phyloP scores from a whole-genome alignment of 1,140 invertebrate genomes.

The Leptinotarsa defecta region DNA sequence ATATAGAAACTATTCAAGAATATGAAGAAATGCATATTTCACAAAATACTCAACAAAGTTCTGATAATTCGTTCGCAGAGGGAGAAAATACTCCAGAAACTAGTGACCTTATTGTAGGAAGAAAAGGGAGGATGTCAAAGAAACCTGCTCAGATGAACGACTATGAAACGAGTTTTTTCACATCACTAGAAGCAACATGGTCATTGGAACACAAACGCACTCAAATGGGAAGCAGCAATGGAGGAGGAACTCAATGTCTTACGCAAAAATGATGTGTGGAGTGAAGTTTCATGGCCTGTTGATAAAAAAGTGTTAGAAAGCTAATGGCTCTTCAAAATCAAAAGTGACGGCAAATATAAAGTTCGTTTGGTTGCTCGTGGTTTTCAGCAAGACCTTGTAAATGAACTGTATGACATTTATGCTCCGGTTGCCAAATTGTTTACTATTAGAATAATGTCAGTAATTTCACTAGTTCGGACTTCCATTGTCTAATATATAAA shows the following conservation, averaged over 20 bases:
- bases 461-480: no score
- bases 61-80: no score
- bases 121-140: background rate
- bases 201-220: background rate
- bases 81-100: no score
- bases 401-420: background rate
- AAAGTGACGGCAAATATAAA: background rate
- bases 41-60: background rate
- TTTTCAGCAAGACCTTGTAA: background rate
- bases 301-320: no score
- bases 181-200: background rate
- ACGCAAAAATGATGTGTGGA: conserved; percentile 32
- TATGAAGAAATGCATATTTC: no score
- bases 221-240: conserved; percentile 29
- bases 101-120: background rate
- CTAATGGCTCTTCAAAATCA: background rate
- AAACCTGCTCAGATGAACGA: background rate
- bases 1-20: background rate
- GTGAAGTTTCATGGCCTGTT: background rate
- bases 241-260: conserved; percentile 23
- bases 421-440: background rate
- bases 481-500: no score
- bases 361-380: background rate
- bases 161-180: background rate
- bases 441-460: background rate